Percentiles rank a stretch among this genome's conserved stretches.
These are phyloP conservation scores for Triplophysa rosa DNA, from an alignment of 2,113 vertebrate species.

Conservation along the genomic window DNA sequence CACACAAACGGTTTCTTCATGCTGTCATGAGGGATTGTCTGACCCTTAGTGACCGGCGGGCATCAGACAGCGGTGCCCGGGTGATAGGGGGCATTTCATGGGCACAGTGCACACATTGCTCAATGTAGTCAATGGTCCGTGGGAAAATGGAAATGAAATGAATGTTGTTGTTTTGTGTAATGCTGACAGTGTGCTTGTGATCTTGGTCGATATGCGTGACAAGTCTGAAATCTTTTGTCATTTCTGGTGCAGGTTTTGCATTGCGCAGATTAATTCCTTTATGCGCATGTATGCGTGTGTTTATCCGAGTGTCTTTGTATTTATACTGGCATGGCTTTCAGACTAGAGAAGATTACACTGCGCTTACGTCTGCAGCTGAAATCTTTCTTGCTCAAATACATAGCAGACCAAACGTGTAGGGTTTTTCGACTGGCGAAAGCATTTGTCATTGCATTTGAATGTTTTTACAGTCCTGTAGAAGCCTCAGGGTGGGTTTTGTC, in stretches of 20 bases:
- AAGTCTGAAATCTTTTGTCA: constrained; percentile 25
- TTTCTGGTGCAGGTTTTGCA: constrained; percentile 19
- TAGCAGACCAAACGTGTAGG: not conserved
- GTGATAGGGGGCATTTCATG: not conserved
- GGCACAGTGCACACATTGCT: constrained; percentile 28
- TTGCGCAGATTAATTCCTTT: constrained; percentile 18
- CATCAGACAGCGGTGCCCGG: constrained; percentile 17
- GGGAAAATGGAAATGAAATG: constrained; percentile 27
- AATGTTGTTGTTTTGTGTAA: constrained; percentile 11
- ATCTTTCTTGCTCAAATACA: not conserved
- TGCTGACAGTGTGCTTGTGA: constrained; percentile 4
- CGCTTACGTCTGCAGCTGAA: constrained; percentile 22
- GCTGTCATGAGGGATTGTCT: constrained; percentile 37
- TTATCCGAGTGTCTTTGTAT: constrained; percentile 31
- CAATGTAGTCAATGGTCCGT: constrained; percentile 31
- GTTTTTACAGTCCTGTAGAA: too few species aligned
- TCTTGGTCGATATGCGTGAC: constrained; percentile 13
- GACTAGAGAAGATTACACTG: constrained; percentile 39
- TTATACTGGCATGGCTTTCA: constrained; percentile 38
- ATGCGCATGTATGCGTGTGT: constrained; percentile 16
- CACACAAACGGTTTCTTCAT: constrained; percentile 42
- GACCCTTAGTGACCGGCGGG: constrained; percentile 32
- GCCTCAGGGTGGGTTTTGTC: too few species aligned
- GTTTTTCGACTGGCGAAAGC: not conserved
- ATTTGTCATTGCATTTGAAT: not conserved